These are phyloP conservation scores for Hemibagrus guttatus DNA, from an alignment of 2,797 vertebrate species.

Conservation along the genomic window DNA sequence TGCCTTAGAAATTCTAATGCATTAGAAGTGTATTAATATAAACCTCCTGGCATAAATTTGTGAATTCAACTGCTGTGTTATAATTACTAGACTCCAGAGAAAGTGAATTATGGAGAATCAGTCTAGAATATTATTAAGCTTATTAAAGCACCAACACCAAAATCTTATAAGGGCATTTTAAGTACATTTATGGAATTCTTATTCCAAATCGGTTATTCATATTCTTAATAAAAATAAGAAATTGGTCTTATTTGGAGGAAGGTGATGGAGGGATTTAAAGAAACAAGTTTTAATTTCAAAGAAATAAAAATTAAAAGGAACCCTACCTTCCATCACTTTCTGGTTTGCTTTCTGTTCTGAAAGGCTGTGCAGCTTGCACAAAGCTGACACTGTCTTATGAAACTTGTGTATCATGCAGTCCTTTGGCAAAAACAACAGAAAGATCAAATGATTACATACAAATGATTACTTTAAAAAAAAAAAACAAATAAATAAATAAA, in stretches of 20 bases:
- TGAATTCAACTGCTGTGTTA: not conserved
- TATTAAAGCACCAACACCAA: not conserved
- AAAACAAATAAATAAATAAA: too few species aligned
- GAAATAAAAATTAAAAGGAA: not conserved
- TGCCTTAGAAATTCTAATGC: too few species aligned
- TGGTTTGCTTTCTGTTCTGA: constrained; percentile 71
- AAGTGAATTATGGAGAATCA: not conserved
- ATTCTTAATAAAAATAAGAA: not conserved
- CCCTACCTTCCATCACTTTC: constrained; percentile 81
- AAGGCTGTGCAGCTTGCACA: constrained; percentile 76
- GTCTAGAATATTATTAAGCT: not conserved
- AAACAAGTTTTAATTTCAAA: not conserved
- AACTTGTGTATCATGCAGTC: constrained; percentile 88
- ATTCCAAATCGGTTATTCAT: too few species aligned
- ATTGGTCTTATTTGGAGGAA: not conserved
- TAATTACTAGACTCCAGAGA: not conserved
- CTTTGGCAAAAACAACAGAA: constrained; percentile 55
- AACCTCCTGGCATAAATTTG: not conserved
- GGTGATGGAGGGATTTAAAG: not conserved
- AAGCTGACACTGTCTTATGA: constrained; percentile 78
- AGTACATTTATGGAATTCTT: not conserved
- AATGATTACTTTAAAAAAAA: not conserved
- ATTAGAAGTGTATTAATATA: not conserved
- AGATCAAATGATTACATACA: not conserved
- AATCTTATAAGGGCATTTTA: not conserved